A percentile compares a stretch with the other conserved stretches of the same genome.
Conservation (phyloP, 2,797 vertebrate species). For the Sebastes paucispinis region DNA sequence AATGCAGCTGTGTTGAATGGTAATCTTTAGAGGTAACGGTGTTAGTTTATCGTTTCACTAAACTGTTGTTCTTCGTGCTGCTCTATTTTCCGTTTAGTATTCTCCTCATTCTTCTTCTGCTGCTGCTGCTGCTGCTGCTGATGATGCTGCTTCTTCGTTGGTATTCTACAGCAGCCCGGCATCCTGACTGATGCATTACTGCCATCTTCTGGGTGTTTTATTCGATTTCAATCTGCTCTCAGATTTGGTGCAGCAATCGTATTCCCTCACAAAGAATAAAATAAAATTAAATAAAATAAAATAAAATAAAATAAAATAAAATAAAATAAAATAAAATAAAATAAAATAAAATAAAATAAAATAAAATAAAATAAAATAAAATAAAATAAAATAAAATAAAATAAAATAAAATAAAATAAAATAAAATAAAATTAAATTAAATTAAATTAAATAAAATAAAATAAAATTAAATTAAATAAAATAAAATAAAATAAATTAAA, state of each 20-base stretch:
- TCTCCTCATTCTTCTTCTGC: constrained; percentile 74
- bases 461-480: too few species aligned
- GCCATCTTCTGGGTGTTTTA: constrained; percentile 22
- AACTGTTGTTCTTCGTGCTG: constrained; percentile 31
- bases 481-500: too few species aligned
- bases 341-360: too few species aligned
- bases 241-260: background rate
- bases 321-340: too few species aligned
- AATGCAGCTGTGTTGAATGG: constrained; percentile 48
- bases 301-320: too few species aligned
- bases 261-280: too few species aligned
- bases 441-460: too few species aligned
- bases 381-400: too few species aligned
- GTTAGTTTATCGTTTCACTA: constrained; percentile 54
- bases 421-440: too few species aligned
- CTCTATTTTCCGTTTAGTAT: constrained; percentile 74
- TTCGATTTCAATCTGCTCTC: background rate
- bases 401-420: too few species aligned
- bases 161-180: background rate
- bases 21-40: constrained; percentile 42
- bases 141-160: constrained; percentile 41
- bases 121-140: background rate
- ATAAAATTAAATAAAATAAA: too few species aligned
- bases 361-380: too few species aligned
- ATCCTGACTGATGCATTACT: background rate